Base-by-base conservation (phyloP, 2,888 invertebrate genomes). In the Sympetrum striolatum region DNA sequence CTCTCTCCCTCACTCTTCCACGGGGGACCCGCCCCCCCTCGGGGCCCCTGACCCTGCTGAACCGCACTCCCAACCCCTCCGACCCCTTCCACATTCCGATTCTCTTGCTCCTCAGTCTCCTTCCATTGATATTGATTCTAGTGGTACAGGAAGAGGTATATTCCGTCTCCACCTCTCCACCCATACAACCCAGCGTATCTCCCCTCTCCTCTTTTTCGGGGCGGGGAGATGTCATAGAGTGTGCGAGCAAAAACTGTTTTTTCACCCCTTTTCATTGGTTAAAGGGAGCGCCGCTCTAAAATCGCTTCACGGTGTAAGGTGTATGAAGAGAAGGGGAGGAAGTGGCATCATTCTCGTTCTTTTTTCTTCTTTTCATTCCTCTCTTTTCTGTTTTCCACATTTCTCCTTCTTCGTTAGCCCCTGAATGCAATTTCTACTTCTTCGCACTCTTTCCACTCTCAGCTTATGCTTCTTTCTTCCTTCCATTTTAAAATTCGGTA, bases 61-160 rank as follows among this genome's bases (percentile, higher is more conserved):
- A 82, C 48, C 44, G 53, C 14, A 53, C 81, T 82, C 58, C 53
- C 6, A n/a, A 82, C n/a, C n/a, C n/a, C n/a, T 25, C 22, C 81
- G 58, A 22, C 58, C 37, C 86, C 58, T 5, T 22, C 58, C 35
- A 53, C 22, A 22, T 31, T 39, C 81, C 25, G n/a, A 81, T 81
- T 39, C 44, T 48, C 48, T 18, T 4, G 15, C 81, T n/a, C 25
- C n/a, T 31, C 25, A 1, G 5, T 80, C 80, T 22, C 82, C 82
- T 35, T 35, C 37, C 60, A 64, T 86, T 86, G 86, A 86, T 86
- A 86, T 86, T 86, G 86, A 86, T 86, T 86, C 86, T 86, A 86
- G 86, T 86, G 86, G 86, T 60, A 86, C 86, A 86, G 60, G 60
- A 86, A 86, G 86, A 86, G 86, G 60, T 86, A 64, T 86, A 86